Base-by-base conservation (phyloP, 2,113 vertebrate species). In the Leiothrix lutea region DNA sequence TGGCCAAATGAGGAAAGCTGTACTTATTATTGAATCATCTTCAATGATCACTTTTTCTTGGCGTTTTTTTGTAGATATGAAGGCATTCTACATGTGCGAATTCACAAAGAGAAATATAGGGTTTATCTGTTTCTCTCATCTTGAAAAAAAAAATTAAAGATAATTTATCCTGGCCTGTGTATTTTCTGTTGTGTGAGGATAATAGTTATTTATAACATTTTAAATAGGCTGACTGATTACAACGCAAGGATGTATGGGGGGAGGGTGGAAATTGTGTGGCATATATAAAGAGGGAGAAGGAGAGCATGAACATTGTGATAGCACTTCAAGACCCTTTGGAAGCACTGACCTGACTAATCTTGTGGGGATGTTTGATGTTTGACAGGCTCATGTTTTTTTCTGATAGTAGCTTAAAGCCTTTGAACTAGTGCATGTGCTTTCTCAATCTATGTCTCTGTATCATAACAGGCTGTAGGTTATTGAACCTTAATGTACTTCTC, bases 401-500 rank as follows among this genome's bases (percentile, higher is more conserved):
- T 95, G 74, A 66, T 90, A 56, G 56, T 69, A 86, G 56, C 56
- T 75, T 82, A 64, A 92, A 92, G 47, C 88, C 90, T 97, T 95
- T 94, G 93, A 95, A 94, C 62, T 77, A 24, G 85, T 78, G 74
- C 19, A 0, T 81, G 26, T 61, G 26, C 74, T 78, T 91, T 90
- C 61, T 62, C 44, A 71, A 0, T 80, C 85, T 94, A 3, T 78
- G 64, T 53, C 36, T 86, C 40, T 66, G 56, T 91, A 78, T 94
- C 87, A 3, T 84, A 93, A 70, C 44, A 78, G 85, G 35, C 82
- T 93, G 51, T 25, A 71, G 61, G 85, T 86, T 89, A 80, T 90
- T 88, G 50, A 96, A 96, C 86, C 80, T 96, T 94, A 89, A 73
- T 94, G 10, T 80, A 48, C 57, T 88, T 96, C 71, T 93, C 56